Percentiles rank a stretch among this genome's conserved stretches.
Conservation (phyloP, 2,797 vertebrate genomes). For the Sebastes minor region DNA sequence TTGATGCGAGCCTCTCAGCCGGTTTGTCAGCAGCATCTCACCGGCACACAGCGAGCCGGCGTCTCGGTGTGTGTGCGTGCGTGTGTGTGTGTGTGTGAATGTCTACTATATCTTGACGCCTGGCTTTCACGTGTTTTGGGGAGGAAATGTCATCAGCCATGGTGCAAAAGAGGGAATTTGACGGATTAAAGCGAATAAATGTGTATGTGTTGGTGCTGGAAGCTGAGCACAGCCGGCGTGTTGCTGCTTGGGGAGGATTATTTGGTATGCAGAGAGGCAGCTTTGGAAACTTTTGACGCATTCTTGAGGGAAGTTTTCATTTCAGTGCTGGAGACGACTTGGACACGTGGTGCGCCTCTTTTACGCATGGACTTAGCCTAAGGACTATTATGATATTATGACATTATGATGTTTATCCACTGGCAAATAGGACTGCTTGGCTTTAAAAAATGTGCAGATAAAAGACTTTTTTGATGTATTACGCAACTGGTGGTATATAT, state of each 20-base stretch:
- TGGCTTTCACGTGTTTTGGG: constrained; percentile 79
- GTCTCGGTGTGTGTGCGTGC: constrained; percentile 4
- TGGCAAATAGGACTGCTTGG: fast-evolving
- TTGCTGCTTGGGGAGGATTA: constrained; percentile 14
- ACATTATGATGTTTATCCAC: not conserved
- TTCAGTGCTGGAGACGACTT: constrained; percentile 40
- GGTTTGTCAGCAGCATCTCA: constrained; percentile 70
- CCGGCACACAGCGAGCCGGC: constrained; percentile 33
- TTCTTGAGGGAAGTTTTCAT: constrained; percentile 70
- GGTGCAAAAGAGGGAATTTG: not conserved
- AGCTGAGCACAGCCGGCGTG: constrained; percentile 18
- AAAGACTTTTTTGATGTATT: not conserved
- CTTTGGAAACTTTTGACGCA: constrained; percentile 75
- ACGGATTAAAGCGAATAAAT: not conserved
- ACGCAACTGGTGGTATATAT: not conserved
- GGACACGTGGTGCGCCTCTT: constrained; percentile 69
- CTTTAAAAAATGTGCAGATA: not conserved
- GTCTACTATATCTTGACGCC: constrained; percentile 57
- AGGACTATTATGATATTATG: constrained; percentile 23
- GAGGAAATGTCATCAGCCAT: constrained; percentile 63
- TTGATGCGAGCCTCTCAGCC: constrained; percentile 45
- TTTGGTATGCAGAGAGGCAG: constrained; percentile 64
- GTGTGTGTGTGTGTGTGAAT: not conserved
- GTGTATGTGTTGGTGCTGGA: not conserved
- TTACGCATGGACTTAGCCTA: constrained; percentile 41